Base-by-base conservation (phyloP, 2,888 invertebrate genomes). In the Napeogenes inachia region DNA sequence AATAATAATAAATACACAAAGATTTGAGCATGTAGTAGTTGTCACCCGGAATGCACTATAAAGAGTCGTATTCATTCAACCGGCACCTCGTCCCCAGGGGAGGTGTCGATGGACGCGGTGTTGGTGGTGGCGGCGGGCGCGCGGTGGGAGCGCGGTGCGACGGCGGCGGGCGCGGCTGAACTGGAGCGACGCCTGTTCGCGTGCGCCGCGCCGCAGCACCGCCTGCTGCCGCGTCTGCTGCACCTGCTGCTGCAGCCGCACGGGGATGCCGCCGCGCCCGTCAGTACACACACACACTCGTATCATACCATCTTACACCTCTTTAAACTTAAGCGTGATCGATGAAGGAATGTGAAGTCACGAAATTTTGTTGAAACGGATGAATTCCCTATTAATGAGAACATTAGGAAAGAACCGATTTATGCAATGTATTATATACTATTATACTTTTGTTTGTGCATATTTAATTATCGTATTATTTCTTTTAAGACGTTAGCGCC, bases 171-270 rank as follows among this genome's bases (percentile, higher is more conserved):
- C 61, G 86, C 87, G 42, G 81, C 75, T n/a, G 84, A 82, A 68
- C 81, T 85, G 50, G 89, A 87, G 80, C 82, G 83, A 45, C 78
- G 82, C 2, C 79, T 87, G 80, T 89, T 89, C 80, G 84, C 86
- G 38, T 74, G 77, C 76, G 79, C 79, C 70, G 85, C 84, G 76
- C 87, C 85, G 72, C 88, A 86, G 77, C 87, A 89, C 76, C 86
- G 88, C 71, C 80, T 89, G 76, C 80, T 89, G 80, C 89, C 89
- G 71, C 81, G 89, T 13, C 81, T 89, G 75, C 81, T 89, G 76
- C 87, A 86, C 63, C 81, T 88, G 73, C 82, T 89, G 75, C 75
- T 75, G 13, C 68, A 73, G 61, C 71, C 72, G 32, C 70, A 47
- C 46, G 33, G 53, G 70, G 55, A 67, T 67, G 61, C 68, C 62